phyloP scores from a whole-genome alignment of 2,113 vertebrate genomes.

The Phocoena phocoena region DNA sequence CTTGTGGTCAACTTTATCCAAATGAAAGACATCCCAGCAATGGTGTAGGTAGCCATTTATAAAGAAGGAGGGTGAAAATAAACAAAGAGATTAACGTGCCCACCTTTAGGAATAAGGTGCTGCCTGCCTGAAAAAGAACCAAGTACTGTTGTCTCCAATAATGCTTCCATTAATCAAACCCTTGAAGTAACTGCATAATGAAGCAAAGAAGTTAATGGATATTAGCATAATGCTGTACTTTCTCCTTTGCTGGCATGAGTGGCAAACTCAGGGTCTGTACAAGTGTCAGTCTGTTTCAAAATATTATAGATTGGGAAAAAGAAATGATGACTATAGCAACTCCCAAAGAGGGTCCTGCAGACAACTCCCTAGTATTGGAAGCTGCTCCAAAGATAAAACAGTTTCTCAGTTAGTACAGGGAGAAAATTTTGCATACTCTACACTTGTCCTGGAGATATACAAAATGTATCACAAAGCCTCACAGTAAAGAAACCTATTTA shows the following conservation, averaged over 20 bases:
- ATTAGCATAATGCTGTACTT: constrained; percentile 47
- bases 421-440: neutral
- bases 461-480: neutral
- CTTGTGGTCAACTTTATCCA: neutral
- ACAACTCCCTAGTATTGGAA: neutral
- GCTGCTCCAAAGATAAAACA: neutral
- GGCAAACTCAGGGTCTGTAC: neutral
- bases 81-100: constrained; percentile 71
- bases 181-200: constrained; percentile 39
- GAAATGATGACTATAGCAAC: neutral
- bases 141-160: constrained; percentile 44
- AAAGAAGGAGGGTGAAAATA: constrained; percentile 37
- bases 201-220: constrained; percentile 35
- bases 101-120: constrained; percentile 33
- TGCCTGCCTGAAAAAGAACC: constrained; percentile 13
- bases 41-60: neutral
- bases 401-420: neutral
- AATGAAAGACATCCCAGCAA: neutral
- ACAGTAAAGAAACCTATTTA: neutral
- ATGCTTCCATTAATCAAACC: constrained; percentile 73
- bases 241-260: neutral
- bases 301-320: neutral
- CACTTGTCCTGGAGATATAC: neutral
- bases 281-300: neutral
- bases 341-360: neutral